A percentile compares a stretch with the other conserved stretches of the same genome.
Conservation (phyloP, 2,797 vertebrate species). For the Benthosema pterotum region DNA sequence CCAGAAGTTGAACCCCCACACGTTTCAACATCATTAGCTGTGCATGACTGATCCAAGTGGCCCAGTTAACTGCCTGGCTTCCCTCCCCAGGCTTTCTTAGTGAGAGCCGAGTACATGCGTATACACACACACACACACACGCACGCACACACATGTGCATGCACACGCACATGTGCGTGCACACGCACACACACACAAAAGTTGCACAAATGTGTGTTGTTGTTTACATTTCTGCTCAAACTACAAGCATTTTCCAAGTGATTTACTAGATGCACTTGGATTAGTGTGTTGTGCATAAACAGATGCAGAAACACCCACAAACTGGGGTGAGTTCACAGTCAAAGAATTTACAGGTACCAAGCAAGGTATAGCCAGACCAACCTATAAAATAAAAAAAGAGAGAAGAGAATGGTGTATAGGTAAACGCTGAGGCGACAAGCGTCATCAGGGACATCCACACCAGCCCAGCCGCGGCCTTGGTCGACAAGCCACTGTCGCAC, state of each 20-base stretch:
- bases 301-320: background rate
- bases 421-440: too few relatives aligned
- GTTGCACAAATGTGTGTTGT: too few relatives aligned
- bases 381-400: constrained; percentile 6
- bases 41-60: constrained; percentile 66
- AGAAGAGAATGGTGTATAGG: constrained; percentile 23
- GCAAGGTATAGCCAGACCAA: constrained; percentile 5
- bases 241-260: background rate
- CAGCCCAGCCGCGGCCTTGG: too few relatives aligned
- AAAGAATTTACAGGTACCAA: constrained; percentile 11
- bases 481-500: too few relatives aligned
- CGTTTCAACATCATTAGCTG: constrained; percentile 69
- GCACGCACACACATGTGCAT: constrained; percentile 1
- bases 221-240: constrained; percentile 4
- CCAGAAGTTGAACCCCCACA: constrained; percentile 46
- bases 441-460: too few relatives aligned
- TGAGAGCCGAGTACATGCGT: constrained; percentile 26
- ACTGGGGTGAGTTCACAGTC: background rate
- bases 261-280: too few relatives aligned
- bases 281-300: background rate
- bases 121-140: constrained; percentile 7
- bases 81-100: constrained; percentile 54
- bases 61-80: constrained; percentile 56
- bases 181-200: constrained; percentile 7
- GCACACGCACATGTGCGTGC: constrained; percentile 6